Base-by-base conservation (phyloP, 1,140 invertebrate species). In the Drosophila elegans region DNA sequence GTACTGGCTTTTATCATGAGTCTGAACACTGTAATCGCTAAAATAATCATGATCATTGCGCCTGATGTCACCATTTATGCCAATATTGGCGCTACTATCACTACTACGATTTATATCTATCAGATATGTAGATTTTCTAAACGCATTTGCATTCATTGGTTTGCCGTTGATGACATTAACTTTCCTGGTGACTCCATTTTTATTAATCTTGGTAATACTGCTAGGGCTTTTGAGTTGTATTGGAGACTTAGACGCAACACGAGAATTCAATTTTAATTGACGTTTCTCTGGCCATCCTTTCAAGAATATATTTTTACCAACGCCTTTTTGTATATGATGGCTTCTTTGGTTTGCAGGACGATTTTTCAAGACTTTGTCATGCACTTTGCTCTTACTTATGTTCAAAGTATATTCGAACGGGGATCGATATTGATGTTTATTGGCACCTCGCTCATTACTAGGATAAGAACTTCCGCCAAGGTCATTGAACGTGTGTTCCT, bases 51-150 rank as follows among this genome's bases (percentile, higher is more conserved):
- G 44, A 77, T 74, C 64, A 52, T 83, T 69, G 54, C 41, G 64
- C 29, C 53, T 62, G 51, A 64, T 68, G 42, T 32, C 56, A 51
- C 63, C 69, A 38, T 66, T 62, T 41, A 49, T 41, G 38, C 57
- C 63, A 53, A 44, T 63, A 48, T 80, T 73, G 52, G 52, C 67
- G 57, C 46, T 71, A 88, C 75, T 80, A 84, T 90, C 79, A 72
- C 60, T 81, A 74, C 66, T 86, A 63, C 63, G 78, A 75, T 88
- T 76, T 80, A 91, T 91, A 89, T 90, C 88, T 74, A 90, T 71
- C 12, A 86, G 86, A 90, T 90, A 90, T 90, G 86, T 90, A 44
- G 82, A 86, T 86, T 90, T 86, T 62, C 59, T 85, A 62, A 77
- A 71, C 55, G 72, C 51, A 63, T 74, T 81, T 34, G 56, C 60